A percentile compares a stretch with the other conserved stretches of the same genome.
These are phyloP conservation scores for Acrobasis suavella DNA, from an alignment of 2,888 invertebrate genomes.

Conservation along the genomic window DNA sequence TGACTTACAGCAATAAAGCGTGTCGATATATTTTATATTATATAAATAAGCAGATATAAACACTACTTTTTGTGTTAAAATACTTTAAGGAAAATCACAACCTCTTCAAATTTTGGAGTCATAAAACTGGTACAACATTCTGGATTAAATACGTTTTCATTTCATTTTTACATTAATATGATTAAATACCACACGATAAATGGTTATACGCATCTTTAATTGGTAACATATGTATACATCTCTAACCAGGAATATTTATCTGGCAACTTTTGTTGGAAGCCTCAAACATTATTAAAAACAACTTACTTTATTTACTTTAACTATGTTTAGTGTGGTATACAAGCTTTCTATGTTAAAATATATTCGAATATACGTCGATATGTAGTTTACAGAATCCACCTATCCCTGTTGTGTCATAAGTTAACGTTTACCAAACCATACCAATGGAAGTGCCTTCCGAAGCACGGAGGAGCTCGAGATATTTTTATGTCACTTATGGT, in stretches of 20 bases:
- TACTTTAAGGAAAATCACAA: constrained; percentile 3
- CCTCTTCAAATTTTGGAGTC: background rate
- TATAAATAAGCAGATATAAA: too few relatives aligned
- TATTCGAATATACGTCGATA: background rate
- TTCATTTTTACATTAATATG: too few relatives aligned
- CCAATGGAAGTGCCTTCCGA: too few relatives aligned
- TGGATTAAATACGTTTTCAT: too few relatives aligned
- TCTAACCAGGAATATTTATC: background rate
- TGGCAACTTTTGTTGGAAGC: constrained; percentile 1
- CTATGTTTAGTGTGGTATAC: background rate
- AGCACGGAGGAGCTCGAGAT: too few relatives aligned
- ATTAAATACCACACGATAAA: too few relatives aligned
- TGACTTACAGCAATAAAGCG: too few relatives aligned
- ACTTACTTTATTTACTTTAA: background rate
- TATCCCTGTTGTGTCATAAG: too few relatives aligned
- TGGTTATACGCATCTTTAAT: background rate
- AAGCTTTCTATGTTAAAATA: background rate
- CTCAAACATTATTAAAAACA: background rate
- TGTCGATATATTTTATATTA: too few relatives aligned
- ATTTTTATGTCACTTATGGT: too few relatives aligned
- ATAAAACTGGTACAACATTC: constrained; percentile 6
- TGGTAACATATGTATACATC: background rate
- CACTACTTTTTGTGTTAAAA: too few relatives aligned
- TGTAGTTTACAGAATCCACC: background rate
- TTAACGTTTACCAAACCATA: too few relatives aligned